Evolutionary conservation across 2,888 invertebrate species (phyloP), one percentile per base, ranked within the genome.

Genomic region (Muschampia plurimacula): DNA sequence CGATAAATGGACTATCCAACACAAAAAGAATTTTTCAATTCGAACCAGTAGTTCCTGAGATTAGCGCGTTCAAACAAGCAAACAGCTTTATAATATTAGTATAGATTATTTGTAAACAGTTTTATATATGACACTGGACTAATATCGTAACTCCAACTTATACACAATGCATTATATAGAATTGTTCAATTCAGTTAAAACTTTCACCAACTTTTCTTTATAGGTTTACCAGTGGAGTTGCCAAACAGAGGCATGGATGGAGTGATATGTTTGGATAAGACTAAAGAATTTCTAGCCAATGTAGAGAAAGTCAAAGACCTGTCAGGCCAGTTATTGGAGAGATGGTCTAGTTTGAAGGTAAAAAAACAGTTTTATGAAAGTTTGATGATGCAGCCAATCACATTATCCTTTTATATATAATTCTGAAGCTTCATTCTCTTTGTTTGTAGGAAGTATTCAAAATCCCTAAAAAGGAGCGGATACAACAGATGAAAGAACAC

Each of bases 401-500:
- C 62, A 41, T 55, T 62, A 39, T 63, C 1, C 12, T 63, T 1
- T 7, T 44, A 3, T 63, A 63, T 32, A 1, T 49, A n/a, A 2
- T 46, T 64, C 49, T 64, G 7, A 32, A 15, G 13, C n/a, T 49
- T 15, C 8, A 6, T 55, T 13, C 0, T 22, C 6, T 62, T 39
- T 4, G 41, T 49, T 85, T 83, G 1, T 80, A 94, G 94, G 94
- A 96, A 84, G 94, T 95, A 36, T 99, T 98, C 88, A 96, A 98
- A 86, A 99, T 99, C 83, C 99, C 99, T 1, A 98, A 98, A 90
- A 98, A 98, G 80, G 98, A 99, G 85, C 95, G 98, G 72, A 97
- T 98, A 75, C 98, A 99, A 84, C 98, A 98, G 88, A 98, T 99
- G 97, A 98, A 98, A 85, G 98, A 98, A 84, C 98, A 98, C 84